Evolutionary conservation across 2,797 vertebrate species (phyloP), one percentile per base, ranked within the genome.

Genomic region (Scolopax bukidnonensis): DNA sequence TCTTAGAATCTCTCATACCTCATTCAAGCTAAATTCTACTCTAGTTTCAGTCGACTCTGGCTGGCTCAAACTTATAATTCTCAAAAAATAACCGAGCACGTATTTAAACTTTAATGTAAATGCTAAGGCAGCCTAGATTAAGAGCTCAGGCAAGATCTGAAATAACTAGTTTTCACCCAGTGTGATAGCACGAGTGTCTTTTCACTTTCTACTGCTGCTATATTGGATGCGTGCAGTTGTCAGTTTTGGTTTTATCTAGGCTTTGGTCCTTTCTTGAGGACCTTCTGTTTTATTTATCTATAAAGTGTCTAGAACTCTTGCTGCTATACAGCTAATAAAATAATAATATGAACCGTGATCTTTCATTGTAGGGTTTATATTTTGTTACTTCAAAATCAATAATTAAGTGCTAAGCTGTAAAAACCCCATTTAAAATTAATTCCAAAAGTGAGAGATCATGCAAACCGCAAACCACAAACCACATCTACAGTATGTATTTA

Each of bases 321-420:
- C 25, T 90, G 30, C 51, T 67, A 3, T 92, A 20, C 65, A n/a
- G 24, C 25, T 93, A 40, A 43, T 88, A 69, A 94, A 89, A 86
- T 93, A 88, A 56, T 84, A 83, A 85, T 81, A 47, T 28, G 24
- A 83, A 28, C 20, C 53, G 38, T 74, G 60, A 33, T 87, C 36
- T 92, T 97, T 87, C 43, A 76, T 83, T 93, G 65, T 68, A 63
- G 67, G 36, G 17, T 95, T 77, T 53, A 1, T 57, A 57, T 85
- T 96, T 63, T 90, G 40, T 93, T 95, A 36, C 32, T 90, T 93
- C 32, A 91, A 61, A 96, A 77, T 91, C 59, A 97, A 74, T 90
- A 80, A 86, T 87, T 84, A 75, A 96, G 15, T 61, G 27, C n/a
- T 80, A 93, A 93, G 19, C 20, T 50, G 59, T 93, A 79, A 89